Evolutionary conservation across 2,888 invertebrate genomes (phyloP), one percentile per base, ranked within the genome.

Genomic region (Patella depressa): DNA sequence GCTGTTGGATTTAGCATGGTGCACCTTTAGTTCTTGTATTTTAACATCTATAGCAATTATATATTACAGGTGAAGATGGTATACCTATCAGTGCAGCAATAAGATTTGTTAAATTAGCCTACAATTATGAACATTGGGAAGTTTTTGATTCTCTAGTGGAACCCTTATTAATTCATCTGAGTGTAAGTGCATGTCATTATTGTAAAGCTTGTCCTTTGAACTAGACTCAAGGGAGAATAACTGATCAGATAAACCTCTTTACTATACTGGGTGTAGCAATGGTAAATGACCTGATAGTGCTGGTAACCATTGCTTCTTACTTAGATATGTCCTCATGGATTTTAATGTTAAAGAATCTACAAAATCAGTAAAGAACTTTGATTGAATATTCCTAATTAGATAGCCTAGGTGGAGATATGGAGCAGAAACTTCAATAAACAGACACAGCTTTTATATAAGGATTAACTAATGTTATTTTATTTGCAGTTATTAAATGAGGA

Each of bases 61-160:
- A 45, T 45, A 9, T 75, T 79, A 2, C 81, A 90, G 91, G 90
- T 71, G 89, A 88, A 79, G 89, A 91, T 78, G 89, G 89, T 4
- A 88, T 90, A 2, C 89, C 91, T 9, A 80, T 92, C 55, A 85
- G 85, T 53, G 87, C 86, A 45, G 90, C 89, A 34, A 87, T 91
- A 19, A 88, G 88, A 78, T 81, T 92, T 45, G 85, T 91, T 65
- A 91, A 91, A 82, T 84, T 88, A 76, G 89, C 91, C 9, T 92
- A 89, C 84, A 87, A 87, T 83, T 91, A 87, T 83, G 91, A 92
- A 79, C 89, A 90, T 76, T 91, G 89, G 89, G 91, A 91, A 14
- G 83, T 88, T 57, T 91, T 90, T 84, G 90, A 91, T 77, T 72
- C 73, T 17, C 79, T 90, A 69, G 82, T 87, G 75, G 88, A 88